A percentile compares a stretch with the other conserved stretches of the same genome.
Conservation (phyloP, 2,113 vertebrate species). For the Probosciger aterrimus region DNA sequence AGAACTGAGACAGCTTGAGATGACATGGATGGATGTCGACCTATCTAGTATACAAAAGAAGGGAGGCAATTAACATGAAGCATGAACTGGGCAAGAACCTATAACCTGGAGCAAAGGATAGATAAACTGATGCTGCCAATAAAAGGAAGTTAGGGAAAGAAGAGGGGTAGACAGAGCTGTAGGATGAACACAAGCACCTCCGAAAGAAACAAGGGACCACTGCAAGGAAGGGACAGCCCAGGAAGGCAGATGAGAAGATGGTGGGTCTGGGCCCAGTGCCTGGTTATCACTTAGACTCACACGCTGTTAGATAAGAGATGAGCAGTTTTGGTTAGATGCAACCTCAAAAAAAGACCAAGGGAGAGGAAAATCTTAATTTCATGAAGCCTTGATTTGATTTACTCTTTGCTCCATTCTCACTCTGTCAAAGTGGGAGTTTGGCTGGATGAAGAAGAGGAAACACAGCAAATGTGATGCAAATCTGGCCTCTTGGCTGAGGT, state of each 20-base stretch:
- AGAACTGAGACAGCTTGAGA: neutral
- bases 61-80: neutral
- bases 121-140: neutral
- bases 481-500: accelerated
- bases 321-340: neutral
- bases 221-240: neutral
- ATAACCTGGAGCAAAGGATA: neutral
- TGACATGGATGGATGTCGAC: neutral
- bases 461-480: neutral
- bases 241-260: neutral
- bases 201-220: neutral
- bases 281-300: neutral
- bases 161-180: neutral
- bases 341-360: neutral
- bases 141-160: neutral
- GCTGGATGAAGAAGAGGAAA: neutral
- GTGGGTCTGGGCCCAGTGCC: accelerated
- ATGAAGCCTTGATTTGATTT: neutral
- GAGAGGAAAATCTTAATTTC: neutral
- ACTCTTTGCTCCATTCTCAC: neutral
- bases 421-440: neutral
- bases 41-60: neutral
- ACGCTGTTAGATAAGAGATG: neutral
- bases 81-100: neutral
- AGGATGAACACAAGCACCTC: neutral